These are phyloP conservation scores for Schizothorax lantsangensis DNA, from an alignment of 2,797 vertebrate species.

Conservation along the genomic window DNA sequence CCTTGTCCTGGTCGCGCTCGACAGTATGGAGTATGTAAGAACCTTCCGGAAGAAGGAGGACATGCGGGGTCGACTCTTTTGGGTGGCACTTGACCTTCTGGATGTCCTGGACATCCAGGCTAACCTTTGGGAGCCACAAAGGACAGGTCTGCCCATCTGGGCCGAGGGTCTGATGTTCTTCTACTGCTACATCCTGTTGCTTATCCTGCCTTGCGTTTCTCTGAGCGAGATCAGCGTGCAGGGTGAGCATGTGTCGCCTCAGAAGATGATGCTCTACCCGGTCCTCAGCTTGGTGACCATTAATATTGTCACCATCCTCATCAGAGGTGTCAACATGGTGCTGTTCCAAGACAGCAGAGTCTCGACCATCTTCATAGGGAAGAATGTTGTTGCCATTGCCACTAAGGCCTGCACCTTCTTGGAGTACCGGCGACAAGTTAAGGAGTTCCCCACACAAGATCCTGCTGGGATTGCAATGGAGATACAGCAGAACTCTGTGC, in stretches of 20 bases:
- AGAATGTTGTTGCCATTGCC: slow-evolving; percentile 87
- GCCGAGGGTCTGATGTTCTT: slow-evolving; percentile 90
- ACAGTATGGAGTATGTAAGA: slow-evolving; percentile 89
- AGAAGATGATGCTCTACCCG: slow-evolving; percentile 90
- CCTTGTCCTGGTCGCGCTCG: slow-evolving; percentile 84
- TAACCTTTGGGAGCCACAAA: slow-evolving; percentile 86
- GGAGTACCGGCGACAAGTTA: slow-evolving; percentile 86
- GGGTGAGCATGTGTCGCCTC: slow-evolving; percentile 86
- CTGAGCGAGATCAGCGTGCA: slow-evolving; percentile 91
- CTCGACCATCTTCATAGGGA: slow-evolving; percentile 88
- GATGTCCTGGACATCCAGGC: slow-evolving; percentile 89
- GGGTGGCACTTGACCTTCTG: slow-evolving; percentile 86
- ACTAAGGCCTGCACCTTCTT: slow-evolving; percentile 87
- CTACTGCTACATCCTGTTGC: slow-evolving; percentile 87
- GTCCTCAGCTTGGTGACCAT: slow-evolving; percentile 88
- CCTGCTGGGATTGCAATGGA: slow-evolving; percentile 80
- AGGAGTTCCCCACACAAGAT: slow-evolving; percentile 82
- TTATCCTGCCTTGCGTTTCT: slow-evolving; percentile 88
- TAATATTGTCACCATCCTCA: slow-evolving; percentile 87
- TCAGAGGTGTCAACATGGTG: slow-evolving; percentile 86
- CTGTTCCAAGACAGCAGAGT: slow-evolving; percentile 88
- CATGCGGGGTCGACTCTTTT: slow-evolving; percentile 85
- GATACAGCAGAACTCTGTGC: slow-evolving; percentile 82
- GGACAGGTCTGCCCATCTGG: slow-evolving; percentile 86
- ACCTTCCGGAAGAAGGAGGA: slow-evolving; percentile 89